These are phyloP conservation scores for Zaprionus inermis DNA, from an alignment of 1,140 invertebrate genomes.

Conservation along the genomic window DNA sequence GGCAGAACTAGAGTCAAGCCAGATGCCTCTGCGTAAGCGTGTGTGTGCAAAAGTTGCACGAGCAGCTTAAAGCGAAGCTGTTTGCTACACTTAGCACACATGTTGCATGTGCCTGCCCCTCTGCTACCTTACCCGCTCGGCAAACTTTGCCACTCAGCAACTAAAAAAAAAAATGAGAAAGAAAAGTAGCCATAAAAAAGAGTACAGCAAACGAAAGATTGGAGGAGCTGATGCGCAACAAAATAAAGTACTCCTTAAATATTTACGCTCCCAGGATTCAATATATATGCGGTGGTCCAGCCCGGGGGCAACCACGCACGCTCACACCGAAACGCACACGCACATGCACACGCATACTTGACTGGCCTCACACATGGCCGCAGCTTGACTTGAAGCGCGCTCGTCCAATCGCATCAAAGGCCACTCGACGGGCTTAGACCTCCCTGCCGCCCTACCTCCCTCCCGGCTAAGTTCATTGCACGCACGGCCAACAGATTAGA, in stretches of 20 bases:
- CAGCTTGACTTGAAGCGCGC: constrained; percentile 1
- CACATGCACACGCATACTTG: not conserved
- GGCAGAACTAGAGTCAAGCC: not conserved
- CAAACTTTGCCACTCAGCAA: constrained; percentile 62
- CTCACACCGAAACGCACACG: constrained; percentile 17
- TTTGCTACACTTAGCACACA: constrained; percentile 48
- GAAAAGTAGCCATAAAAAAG: constrained; percentile 46
- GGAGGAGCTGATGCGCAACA: constrained; percentile 46
- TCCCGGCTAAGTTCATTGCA: constrained; percentile 47
- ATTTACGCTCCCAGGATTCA: constrained; percentile 75
- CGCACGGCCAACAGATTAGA: constrained; percentile 70
- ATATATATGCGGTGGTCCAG: constrained; percentile 53
- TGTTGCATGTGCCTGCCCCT: constrained; percentile 55
- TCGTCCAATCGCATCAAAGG: constrained; percentile 41
- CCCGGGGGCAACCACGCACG: constrained; percentile 51
- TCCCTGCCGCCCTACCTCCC: not conserved
- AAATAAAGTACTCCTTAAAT: constrained; percentile 78
- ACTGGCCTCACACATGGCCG: constrained; percentile 1
- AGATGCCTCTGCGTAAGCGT: not conserved
- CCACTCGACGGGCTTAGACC: constrained; percentile 38
- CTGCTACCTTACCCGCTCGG: not conserved
- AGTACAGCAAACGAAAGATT: constrained; percentile 51
- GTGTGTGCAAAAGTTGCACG: constrained; percentile 28
- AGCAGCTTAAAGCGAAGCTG: constrained; percentile 32
- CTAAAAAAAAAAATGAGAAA: constrained; percentile 17